Base-by-base conservation (phyloP, 2,888 invertebrate genomes). In the Eupithecia dodoneata region DNA sequence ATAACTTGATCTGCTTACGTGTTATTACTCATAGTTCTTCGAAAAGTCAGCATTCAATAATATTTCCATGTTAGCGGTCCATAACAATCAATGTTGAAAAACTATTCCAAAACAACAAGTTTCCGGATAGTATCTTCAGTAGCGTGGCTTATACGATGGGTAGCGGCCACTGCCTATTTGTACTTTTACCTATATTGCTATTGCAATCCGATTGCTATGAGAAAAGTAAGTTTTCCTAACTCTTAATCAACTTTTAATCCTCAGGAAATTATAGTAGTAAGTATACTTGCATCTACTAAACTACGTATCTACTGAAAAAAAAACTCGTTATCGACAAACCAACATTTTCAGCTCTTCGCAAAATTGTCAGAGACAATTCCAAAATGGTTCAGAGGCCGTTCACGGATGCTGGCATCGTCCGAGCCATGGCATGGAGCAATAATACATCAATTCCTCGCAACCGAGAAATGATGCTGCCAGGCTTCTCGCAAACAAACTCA, bases 371-470 rank as follows among this genome's bases (percentile, higher is more conserved):
- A 15, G 90, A 91, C 77, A 92, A 93, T 79, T 91, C 92, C 3
- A 94, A 94, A 88, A 94, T 94, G 94, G 90, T 94, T 15, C 93
- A 90, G 79, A 88, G 88, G 70, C 93, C 94, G 3, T 93, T 93
- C 77, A 93, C 91, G 82, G 91, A 91, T 3, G 82, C 77, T 13
- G 81, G 80, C 15, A 82, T 75, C 42, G 74, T 65, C 9, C 69
- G 79, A 44, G 42, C 65, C 9, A 55, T 76, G 75, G 55, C 72
- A 7, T 73, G 77, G 76, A 71, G 63, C 30, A 63, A 30, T 52
- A 77, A 76, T 42, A 52, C 59, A 12, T 77, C 79, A 42, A 55
- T 49, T 52, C 55, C 42, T 13, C 67, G 67, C 7, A 69, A 71
- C 12, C 59, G 63, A 6, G 86, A 87, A 71, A 81, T 87, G 18